A percentile compares a stretch with the other conserved stretches of the same genome.
Conservation (phyloP, 2,113 vertebrate species). For the Apodemus sylvaticus region DNA sequence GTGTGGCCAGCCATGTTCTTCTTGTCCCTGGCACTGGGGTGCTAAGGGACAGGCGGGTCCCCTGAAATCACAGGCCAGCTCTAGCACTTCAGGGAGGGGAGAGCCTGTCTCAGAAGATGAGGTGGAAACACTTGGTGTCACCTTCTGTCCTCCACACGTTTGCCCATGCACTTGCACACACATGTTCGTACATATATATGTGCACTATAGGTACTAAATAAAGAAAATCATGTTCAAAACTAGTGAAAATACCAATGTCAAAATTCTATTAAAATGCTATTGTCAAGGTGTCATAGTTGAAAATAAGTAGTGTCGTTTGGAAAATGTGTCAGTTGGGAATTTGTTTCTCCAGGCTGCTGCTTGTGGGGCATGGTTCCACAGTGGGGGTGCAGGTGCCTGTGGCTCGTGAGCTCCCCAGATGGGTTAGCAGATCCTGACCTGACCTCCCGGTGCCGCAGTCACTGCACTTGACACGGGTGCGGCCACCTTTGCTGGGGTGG, state of each 20-base stretch:
- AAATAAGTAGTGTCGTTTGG: background rate
- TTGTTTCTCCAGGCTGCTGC: background rate
- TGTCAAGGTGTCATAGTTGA: background rate
- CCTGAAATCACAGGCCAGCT: background rate
- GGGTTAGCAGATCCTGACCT: background rate
- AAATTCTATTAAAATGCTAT: background rate
- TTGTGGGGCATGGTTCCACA: background rate
- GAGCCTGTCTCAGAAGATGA: background rate
- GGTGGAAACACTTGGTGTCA: background rate
- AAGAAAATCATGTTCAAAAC: background rate
- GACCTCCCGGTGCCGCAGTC: background rate
- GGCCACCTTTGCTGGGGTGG: background rate
- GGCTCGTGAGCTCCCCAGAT: background rate
- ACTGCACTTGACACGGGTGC: background rate
- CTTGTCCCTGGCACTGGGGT: too few species aligned
- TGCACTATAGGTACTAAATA: background rate
- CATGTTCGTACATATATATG: too few species aligned
- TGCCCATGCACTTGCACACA: background rate
- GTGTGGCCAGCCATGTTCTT: too few species aligned
- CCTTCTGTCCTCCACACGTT: background rate
- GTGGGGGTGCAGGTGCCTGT: background rate
- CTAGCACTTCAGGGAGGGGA: background rate
- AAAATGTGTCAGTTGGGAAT: background rate
- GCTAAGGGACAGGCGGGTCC: background rate
- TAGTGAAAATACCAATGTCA: background rate